These are phyloP conservation scores for Conus canariensis DNA, from an alignment of 2,888 invertebrate genomes.

Conservation along the genomic window DNA sequence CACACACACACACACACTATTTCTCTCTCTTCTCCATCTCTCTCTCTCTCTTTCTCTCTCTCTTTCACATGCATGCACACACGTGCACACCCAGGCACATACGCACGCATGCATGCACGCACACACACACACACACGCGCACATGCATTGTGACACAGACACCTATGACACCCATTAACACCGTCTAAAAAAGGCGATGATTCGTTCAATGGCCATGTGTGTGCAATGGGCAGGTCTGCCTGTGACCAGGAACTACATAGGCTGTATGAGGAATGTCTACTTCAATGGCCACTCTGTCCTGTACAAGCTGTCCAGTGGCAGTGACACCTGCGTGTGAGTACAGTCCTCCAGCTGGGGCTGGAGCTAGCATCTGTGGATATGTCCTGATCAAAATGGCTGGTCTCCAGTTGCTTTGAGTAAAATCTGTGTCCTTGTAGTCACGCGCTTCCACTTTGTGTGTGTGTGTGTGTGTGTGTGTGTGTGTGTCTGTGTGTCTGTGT, in stretches of 20 bases:
- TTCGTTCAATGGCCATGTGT: not conserved
- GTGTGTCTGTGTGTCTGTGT: slow-evolving; percentile 18
- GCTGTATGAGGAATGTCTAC: slow-evolving; percentile 93
- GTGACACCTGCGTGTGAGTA: slow-evolving; percentile 37
- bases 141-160: not conserved
- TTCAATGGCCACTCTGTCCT: slow-evolving; percentile 95
- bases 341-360: too few relatives aligned
- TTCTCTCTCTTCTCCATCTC: too few relatives aligned
- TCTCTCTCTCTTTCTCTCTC: too few relatives aligned
- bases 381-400: not conserved
- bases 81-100: not conserved
- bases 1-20: not conserved
- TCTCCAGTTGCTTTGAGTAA: too few relatives aligned
- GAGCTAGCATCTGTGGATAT: too few relatives aligned
- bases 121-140: not conserved
- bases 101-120: not conserved
- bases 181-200: not conserved
- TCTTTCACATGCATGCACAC: not conserved
- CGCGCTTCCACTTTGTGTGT: not conserved
- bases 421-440: too few relatives aligned
- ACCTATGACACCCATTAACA: not conserved
- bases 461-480: slow-evolving; percentile 12
- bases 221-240: slow-evolving; percentile 82
- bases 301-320: slow-evolving; percentile 84
- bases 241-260: slow-evolving; percentile 91